Conservation (phyloP, 2,888 invertebrate species). For the Ceraclea dissimilis region DNA sequence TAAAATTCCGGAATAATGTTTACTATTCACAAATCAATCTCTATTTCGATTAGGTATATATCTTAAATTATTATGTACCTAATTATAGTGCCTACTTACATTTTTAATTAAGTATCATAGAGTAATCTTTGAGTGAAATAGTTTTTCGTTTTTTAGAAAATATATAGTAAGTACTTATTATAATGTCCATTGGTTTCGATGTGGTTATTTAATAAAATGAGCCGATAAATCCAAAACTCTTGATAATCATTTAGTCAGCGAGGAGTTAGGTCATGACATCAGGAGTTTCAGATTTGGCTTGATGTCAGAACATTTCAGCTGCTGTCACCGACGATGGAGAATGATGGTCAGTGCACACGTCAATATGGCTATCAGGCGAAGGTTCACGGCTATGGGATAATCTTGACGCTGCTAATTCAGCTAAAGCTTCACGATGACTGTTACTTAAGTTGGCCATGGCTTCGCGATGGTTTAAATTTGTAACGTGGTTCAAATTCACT, state of each 20-base stretch:
- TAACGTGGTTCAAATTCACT: conserved; percentile 12
- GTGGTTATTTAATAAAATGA: too few species aligned
- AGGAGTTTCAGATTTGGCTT: conserved; percentile 10
- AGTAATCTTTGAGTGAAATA: too few species aligned
- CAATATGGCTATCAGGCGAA: conserved; percentile 19
- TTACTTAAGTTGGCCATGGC: conserved; percentile 9
- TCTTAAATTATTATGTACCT: too few species aligned
- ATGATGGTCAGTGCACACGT: conserved; percentile 21
- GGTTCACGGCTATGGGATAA: conserved; percentile 4
- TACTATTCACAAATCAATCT: too few species aligned
- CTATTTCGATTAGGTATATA: too few species aligned
- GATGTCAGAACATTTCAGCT: conserved; percentile 24
- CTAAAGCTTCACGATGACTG: conserved; percentile 14
- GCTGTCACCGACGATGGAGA: conserved; percentile 14
- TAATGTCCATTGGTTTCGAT: too few species aligned
- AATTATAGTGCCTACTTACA: too few species aligned
- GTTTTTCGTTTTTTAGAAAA: too few species aligned
- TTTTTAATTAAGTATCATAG: too few species aligned
- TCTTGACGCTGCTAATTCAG: not conserved
- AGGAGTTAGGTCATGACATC: conserved; percentile 6
- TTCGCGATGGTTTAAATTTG: conserved; percentile 14
- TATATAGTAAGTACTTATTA: too few species aligned
- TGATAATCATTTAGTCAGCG: not conserved
- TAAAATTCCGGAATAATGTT: too few species aligned
- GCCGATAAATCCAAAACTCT: too few species aligned